Percentiles rank a stretch among this genome's conserved stretches.
These are phyloP conservation scores for Naja naja DNA, from an alignment of 2,113 vertebrate species.

Conservation along the genomic window DNA sequence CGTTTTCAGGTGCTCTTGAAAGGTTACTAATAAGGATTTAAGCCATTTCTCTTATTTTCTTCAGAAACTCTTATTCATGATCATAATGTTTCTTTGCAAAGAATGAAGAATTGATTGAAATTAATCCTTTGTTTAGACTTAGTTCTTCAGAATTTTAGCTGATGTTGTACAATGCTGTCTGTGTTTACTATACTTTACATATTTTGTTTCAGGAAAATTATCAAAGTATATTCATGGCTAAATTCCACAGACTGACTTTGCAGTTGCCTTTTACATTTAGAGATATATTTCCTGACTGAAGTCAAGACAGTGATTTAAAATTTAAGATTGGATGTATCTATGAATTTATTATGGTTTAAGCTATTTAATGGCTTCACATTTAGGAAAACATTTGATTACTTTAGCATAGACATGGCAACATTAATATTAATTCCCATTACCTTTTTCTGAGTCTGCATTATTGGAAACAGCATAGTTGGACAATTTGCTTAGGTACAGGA, in stretches of 20 bases:
- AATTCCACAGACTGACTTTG: not conserved
- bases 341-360: conserved; percentile 17
- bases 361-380: conserved; percentile 20
- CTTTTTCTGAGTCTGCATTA: conserved; percentile 9
- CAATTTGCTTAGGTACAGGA: conserved; percentile 10
- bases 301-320: not conserved
- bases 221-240: not conserved
- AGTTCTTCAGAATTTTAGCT: conserved; percentile 43
- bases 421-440: not conserved
- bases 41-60: not conserved
- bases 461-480: not conserved
- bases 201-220: not conserved
- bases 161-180: conserved; percentile 30
- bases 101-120: not conserved
- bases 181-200: not conserved
- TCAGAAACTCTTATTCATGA: not conserved
- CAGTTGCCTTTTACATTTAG: not conserved
- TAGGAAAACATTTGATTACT: not conserved
- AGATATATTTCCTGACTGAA: not conserved
- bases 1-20: not conserved
- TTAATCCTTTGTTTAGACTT: conserved; percentile 22
- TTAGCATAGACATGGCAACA: conserved; percentile 1
- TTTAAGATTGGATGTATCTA: conserved; percentile 10
- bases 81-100: not conserved
- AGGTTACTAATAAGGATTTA: not conserved